Base-by-base conservation (phyloP, 2,113 vertebrate species). In the Chinchilla lanigera region DNA sequence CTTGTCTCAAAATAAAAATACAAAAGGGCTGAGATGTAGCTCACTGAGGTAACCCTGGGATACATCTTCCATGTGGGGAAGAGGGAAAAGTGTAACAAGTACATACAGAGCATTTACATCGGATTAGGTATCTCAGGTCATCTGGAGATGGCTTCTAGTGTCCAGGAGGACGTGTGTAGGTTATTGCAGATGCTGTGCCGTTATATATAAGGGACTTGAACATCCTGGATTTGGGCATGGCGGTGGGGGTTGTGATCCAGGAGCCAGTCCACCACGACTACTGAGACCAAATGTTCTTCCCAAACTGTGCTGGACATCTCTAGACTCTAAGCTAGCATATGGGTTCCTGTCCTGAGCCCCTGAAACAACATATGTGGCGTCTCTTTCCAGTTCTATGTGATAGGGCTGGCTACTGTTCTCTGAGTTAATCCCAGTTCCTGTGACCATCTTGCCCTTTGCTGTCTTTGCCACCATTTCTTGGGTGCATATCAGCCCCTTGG, bases 341-440 rank as follows among this genome's bases (percentile, higher is more conserved):
- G 50, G 41, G 3, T 38, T 50, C 52, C 52, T 38, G 67, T 47
- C 52, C 54, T 2, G 0, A 65, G 73, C 81, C 44, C 54, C 38
- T n/a, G 0, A 56, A 56, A 19, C 33, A 63, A 19, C 47, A n/a
- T 75, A 41, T 4, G 16, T 19, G 20, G 47, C 4, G 0, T 9
- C 47, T 63, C 6, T 52, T 52, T 65, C 84, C 65, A 24, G 1
- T 26, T 47, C 58, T 77, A 0, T 67, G 44, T 35, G 41, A 33
- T 13, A 17, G 35, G 28, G 33, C n/a, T 41, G 22, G 47, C 67
- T n/a, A 0, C 20, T 50, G 28, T 85, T 69, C 84, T 44, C 86
- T 35, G 33, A 52, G 38, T 41, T 16, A 89, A 0, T 9, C 17
- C 35, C 41, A 33, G 0, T 13, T 71, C 54, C 56, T 44, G 7